Base-by-base conservation (phyloP, 2,888 invertebrate species). In the Globia sparganii region DNA sequence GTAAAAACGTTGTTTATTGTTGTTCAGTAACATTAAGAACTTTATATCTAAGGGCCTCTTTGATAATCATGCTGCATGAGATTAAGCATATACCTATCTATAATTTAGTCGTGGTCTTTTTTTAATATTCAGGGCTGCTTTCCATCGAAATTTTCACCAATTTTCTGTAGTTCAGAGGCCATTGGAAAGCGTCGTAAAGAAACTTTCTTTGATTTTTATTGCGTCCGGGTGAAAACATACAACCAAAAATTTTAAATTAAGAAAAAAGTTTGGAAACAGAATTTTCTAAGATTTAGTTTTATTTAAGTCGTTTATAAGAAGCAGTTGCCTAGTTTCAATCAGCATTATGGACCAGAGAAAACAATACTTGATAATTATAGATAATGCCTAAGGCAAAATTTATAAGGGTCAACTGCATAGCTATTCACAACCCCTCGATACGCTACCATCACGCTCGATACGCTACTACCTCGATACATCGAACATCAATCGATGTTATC, bases 1-100 rank as follows among this genome's bases (percentile, higher is more conserved):
- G 88, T 88, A 82, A 86, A 79, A 88, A 76, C 65, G 28, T 73
- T 77, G 82, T 72, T 81, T 78, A 85, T 88, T 76, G 43, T 78
- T 67, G 74, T 81, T 65, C 34, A 56, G 67, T 72, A 37, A 77
- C 61, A 69, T 83, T 67, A 70, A 70, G 58, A 78, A 72, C 79
- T 64, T 80, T 70, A 81, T 59, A 65, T 76, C 37, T 62, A 78
- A 87, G 77, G 78, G 80, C 74, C 46, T 80, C 34, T 43, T 73
- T 67, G 72, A 71, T 84, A 66, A 67, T 64, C 49, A 49, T 72
- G 18, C 28, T 58, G 56, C 25, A 49, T 76, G 69, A 70, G 34
- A 49, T 66, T 65, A 46, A 71, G 13, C 56, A 53, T 59, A 53
- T 56, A 56, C 46, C 18, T 49, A 49, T 8, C 18, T 49, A 49